Base-by-base conservation (phyloP, 2,888 invertebrate genomes). In the Hemicrepidius hirtus region DNA sequence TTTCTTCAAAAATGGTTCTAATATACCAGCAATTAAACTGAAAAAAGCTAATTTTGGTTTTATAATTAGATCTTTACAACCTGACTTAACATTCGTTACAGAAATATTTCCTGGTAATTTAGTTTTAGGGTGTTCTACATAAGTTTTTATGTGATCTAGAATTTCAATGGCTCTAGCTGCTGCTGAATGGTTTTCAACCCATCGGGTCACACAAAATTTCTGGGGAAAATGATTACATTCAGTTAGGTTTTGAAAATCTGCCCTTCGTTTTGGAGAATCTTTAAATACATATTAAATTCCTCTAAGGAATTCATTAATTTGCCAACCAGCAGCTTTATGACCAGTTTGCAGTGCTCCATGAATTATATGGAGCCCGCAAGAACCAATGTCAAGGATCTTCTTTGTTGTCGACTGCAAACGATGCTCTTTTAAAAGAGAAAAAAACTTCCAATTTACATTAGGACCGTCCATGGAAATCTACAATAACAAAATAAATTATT, bases 401-500 rank as follows among this genome's bases (percentile, higher is more conserved):
- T 2, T 13, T 13, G 6, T 7, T 3, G 12, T 1, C 37, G 20
- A 20, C n/a, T n/a, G n/a, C n/a, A n/a, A n/a, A n/a, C 10, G 5
- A 16, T 62, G 44, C 16, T 62, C 3, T n/a, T 46, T 21, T 13
- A 44, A 20, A 5, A 18, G n/a, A 24, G n/a, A 20, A 12, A 40
- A 13, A 41, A 62, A 62, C n/a, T 3, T 6, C 41, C 62, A 62
- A 10, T 40, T 40, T 3, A 40, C 40, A 40, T 40, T 40, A 10
- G 40, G 40, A n/a, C 40, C 40, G 10, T 62, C 24, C 62, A 62
- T 62, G 7, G 44, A 62, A 3, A 62, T 44, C 40, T 59, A n/a
- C n/a, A n/a, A n/a, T n/a, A n/a, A n/a, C n/a, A n/a, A n/a, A n/a
- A n/a, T n/a, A n/a, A n/a, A n/a, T n/a, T n/a, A n/a, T n/a, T n/a